A percentile compares a stretch with the other conserved stretches of the same genome.
phyloP scores from a whole-genome alignment of 64 coral and sea anemone species.

The Orbicella faveolata region DNA sequence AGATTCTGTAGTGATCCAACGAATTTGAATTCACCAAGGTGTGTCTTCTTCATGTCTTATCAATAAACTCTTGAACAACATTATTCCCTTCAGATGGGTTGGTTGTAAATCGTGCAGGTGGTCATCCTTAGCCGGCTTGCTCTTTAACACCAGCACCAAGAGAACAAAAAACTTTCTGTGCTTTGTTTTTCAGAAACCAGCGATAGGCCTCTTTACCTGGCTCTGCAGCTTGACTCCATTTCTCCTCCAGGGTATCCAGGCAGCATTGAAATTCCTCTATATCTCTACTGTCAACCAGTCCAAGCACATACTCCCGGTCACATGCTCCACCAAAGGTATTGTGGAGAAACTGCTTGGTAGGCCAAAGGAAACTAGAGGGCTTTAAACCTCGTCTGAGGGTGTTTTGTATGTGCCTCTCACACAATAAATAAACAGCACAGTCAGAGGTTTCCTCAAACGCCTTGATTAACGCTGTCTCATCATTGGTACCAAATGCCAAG shows the following conservation, averaged over 20 bases:
- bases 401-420: neutral
- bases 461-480: neutral
- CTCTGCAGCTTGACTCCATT: neutral
- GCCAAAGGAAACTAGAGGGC: neutral
- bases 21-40: neutral
- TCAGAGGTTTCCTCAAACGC: neutral
- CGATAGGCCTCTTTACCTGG: neutral
- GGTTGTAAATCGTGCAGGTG: slow-evolving; percentile 21
- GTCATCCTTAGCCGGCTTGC: neutral
- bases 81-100: slow-evolving; percentile 17
- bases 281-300: neutral
- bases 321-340: neutral
- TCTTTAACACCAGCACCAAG: neutral
- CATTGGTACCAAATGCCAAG: neutral
- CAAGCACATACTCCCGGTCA: neutral
- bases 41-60: too few relatives aligned
- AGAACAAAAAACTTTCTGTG: neutral
- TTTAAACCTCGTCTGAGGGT: neutral
- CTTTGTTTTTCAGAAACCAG: neutral
- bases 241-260: neutral
- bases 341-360: neutral
- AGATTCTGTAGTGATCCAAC: neutral
- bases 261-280: neutral
- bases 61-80: neutral
- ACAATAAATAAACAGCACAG: neutral